These are phyloP conservation scores for Drosophila nikananu DNA, from an alignment of 1,140 invertebrate species.

Conservation along the genomic window DNA sequence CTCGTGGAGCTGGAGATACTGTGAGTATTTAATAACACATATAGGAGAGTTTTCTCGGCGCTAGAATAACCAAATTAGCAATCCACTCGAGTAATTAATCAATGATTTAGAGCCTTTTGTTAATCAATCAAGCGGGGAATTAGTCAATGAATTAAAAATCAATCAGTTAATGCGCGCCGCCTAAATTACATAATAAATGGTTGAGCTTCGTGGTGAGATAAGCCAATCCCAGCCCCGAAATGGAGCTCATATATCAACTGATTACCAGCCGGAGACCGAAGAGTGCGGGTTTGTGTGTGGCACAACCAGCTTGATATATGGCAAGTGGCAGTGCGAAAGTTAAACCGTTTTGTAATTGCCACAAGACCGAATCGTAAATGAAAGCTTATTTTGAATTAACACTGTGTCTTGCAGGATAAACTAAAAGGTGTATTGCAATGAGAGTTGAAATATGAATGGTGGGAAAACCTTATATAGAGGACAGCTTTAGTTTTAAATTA, in stretches of 20 bases:
- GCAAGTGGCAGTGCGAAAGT: constrained; percentile 11
- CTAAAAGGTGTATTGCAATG: no score
- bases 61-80: constrained; percentile 17
- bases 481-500: no score
- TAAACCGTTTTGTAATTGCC: constrained; percentile 17
- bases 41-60: not conserved
- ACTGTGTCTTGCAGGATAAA: not conserved
- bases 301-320: constrained; percentile 19
- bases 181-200: constrained; percentile 55
- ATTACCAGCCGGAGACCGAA: constrained; percentile 9
- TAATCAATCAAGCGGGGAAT: constrained; percentile 37
- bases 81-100: constrained; percentile 26
- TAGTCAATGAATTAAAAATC: constrained; percentile 56
- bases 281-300: not conserved
- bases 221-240: constrained; percentile 29
- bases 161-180: constrained; percentile 36
- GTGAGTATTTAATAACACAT: constrained; percentile 87
- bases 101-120: constrained; percentile 34
- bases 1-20: constrained; percentile 94
- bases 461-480: not conserved
- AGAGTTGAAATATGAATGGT: no score
- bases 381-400: constrained; percentile 2
- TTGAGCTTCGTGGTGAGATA: constrained; percentile 32
- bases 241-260: constrained; percentile 40
- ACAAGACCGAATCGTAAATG: constrained; percentile 1